These are phyloP conservation scores for Reticulitermes speratus DNA, from an alignment of 1,140 invertebrate genomes.

Conservation along the genomic window DNA sequence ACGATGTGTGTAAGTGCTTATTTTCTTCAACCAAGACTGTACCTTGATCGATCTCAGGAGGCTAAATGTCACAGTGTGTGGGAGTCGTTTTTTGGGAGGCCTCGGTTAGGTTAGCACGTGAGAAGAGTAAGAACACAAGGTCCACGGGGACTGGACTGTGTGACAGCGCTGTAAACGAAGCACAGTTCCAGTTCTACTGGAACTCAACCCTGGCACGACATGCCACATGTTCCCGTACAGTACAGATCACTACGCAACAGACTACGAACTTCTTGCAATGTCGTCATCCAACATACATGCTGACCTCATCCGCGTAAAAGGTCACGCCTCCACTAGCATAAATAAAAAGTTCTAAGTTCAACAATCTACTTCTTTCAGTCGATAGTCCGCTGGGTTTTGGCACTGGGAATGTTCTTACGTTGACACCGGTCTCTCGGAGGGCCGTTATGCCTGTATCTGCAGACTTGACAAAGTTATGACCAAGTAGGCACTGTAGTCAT, in stretches of 20 bases:
- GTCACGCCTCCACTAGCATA: conserved; percentile 10
- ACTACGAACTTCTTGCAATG: neutral
- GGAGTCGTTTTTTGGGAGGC: conserved; percentile 3
- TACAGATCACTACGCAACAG: neutral
- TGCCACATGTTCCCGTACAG: neutral
- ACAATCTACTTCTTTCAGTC: neutral
- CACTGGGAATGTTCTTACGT: neutral
- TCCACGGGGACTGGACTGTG: neutral
- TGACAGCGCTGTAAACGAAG: neutral
- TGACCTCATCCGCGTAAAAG: conserved; percentile 24
- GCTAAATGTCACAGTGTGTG: conserved; percentile 24
- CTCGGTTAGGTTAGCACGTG: conserved; percentile 15
- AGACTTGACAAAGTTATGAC: too few species aligned
- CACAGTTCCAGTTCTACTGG: neutral
- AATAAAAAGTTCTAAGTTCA: neutral
- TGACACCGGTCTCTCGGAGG: too few species aligned
- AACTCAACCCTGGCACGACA: neutral
- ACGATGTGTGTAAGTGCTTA: too few species aligned
- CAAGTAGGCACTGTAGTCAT: too few species aligned
- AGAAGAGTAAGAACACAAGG: neutral
- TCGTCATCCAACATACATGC: neutral
- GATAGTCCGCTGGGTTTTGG: neutral
- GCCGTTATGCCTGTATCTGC: too few species aligned
- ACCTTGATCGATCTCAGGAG: conserved; percentile 21
- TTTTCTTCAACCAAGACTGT: neutral